These are phyloP conservation scores for Australoheros facetus DNA, from an alignment of 2,797 vertebrate species.

Conservation along the genomic window DNA sequence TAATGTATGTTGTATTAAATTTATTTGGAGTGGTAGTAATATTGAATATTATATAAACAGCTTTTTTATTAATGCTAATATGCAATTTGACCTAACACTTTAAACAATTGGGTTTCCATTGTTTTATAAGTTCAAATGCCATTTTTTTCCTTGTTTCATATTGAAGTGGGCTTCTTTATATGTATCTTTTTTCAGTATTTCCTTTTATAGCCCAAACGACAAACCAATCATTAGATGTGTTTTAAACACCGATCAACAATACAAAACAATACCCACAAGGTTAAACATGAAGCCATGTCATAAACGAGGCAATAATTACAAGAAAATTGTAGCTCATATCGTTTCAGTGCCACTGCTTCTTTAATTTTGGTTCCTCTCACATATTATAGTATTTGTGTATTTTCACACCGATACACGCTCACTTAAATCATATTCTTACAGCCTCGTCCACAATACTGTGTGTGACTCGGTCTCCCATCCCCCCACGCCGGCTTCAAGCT, in stretches of 20 bases:
- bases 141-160: not conserved
- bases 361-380: not conserved
- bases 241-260: not conserved
- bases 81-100: not conserved
- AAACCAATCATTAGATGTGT: not conserved
- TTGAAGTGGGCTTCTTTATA: not conserved
- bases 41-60: no score
- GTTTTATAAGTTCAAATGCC: not conserved
- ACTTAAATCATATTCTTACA: not conserved
- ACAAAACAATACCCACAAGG: not conserved
- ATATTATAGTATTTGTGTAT: not conserved
- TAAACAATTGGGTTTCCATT: not conserved
- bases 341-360: not conserved
- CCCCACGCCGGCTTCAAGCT: slow-evolving; percentile 46
- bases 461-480: slow-evolving; percentile 57
- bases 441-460: not conserved
- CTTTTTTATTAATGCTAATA: not conserved
- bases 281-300: not conserved
- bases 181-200: not conserved
- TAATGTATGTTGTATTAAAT: not conserved
- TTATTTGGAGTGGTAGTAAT: not conserved
- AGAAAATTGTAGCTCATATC: not conserved
- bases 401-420: not conserved
- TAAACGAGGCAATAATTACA: not conserved
- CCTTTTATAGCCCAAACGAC: not conserved